phyloP scores from a whole-genome alignment of 2,113 vertebrate species.

The Casuarius casuarius region DNA sequence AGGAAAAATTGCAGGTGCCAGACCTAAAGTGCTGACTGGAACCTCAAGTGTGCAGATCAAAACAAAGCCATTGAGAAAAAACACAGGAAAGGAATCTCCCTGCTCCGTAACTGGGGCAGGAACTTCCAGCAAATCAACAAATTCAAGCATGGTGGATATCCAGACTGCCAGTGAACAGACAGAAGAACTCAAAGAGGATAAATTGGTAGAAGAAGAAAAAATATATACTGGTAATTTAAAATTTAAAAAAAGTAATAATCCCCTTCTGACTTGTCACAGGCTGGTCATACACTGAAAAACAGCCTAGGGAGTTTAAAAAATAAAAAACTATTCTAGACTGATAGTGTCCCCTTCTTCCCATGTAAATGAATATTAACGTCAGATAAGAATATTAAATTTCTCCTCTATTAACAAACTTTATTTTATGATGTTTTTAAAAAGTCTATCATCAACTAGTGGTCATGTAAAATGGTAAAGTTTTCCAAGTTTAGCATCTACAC shows the following conservation, averaged over 20 bases:
- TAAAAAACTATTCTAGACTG: slow-evolving; percentile 8
- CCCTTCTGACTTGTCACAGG: not conserved
- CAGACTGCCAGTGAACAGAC: slow-evolving; percentile 27
- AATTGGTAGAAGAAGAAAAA: slow-evolving; percentile 60
- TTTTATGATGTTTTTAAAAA: not conserved
- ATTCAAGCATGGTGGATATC: slow-evolving; percentile 65
- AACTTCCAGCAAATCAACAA: slow-evolving; percentile 59
- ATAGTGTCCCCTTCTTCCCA: not conserved
- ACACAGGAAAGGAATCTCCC: slow-evolving; percentile 74
- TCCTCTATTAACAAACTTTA: not conserved
- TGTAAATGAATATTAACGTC: not conserved
- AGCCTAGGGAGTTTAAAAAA: slow-evolving; percentile 12
- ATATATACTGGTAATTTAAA: slow-evolving; percentile 51
- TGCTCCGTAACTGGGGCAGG: slow-evolving; percentile 31
- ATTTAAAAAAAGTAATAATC: not conserved
- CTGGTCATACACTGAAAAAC: slow-evolving; percentile 19
- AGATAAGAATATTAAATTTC: not conserved
- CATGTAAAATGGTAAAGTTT: not conserved
- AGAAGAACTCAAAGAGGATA: slow-evolving; percentile 69
- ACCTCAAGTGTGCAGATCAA: slow-evolving; percentile 72
- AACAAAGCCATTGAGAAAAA: slow-evolving; percentile 79
- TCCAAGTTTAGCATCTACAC: not conserved
- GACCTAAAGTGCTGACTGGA: slow-evolving; percentile 84
- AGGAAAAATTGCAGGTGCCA: slow-evolving; percentile 82
- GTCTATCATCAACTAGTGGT: not conserved